phyloP scores from a whole-genome alignment of 2,797 vertebrate genomes.

The Neosilurus hyrtlii region DNA sequence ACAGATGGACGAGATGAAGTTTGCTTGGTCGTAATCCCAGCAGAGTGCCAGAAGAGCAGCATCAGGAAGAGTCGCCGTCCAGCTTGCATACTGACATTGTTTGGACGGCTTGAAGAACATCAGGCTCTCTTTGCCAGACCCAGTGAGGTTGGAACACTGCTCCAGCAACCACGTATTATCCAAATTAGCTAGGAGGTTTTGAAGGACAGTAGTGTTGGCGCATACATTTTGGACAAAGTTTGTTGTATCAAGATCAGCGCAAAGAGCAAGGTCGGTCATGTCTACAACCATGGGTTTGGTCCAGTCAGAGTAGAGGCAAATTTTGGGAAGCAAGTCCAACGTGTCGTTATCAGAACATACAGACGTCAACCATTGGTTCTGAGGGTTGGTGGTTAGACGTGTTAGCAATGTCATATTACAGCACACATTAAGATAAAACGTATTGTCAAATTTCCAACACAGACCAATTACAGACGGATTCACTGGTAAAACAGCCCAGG shows the following conservation, averaged over 20 bases:
- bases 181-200: slow-evolving; percentile 74
- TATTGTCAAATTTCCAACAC: slow-evolving; percentile 71
- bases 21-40: slow-evolving; percentile 74
- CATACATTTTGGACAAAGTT: slow-evolving; percentile 76
- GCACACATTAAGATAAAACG: slow-evolving; percentile 73
- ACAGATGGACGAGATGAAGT: slow-evolving; percentile 71
- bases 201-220: slow-evolving; percentile 63
- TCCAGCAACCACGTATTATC: slow-evolving; percentile 75
- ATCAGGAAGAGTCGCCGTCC: slow-evolving; percentile 65
- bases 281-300: slow-evolving; percentile 70
- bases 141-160: slow-evolving; percentile 67
- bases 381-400: slow-evolving; percentile 61
- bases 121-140: slow-evolving; percentile 31
- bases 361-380: slow-evolving; percentile 70
- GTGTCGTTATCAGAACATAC: slow-evolving; percentile 64
- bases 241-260: slow-evolving; percentile 66
- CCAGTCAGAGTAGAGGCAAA: slow-evolving; percentile 75
- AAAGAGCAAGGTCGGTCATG: slow-evolving; percentile 76
- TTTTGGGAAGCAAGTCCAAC: slow-evolving; percentile 48
- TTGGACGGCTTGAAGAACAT: slow-evolving; percentile 58
- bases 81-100: slow-evolving; percentile 73
- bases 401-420: slow-evolving; percentile 63
- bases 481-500: slow-evolving; percentile 62
- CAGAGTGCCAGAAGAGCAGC: slow-evolving; percentile 67
- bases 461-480: slow-evolving; percentile 70